Conservation (phyloP, 2,797 vertebrate species). For the Sebastes flavidus region DNA sequence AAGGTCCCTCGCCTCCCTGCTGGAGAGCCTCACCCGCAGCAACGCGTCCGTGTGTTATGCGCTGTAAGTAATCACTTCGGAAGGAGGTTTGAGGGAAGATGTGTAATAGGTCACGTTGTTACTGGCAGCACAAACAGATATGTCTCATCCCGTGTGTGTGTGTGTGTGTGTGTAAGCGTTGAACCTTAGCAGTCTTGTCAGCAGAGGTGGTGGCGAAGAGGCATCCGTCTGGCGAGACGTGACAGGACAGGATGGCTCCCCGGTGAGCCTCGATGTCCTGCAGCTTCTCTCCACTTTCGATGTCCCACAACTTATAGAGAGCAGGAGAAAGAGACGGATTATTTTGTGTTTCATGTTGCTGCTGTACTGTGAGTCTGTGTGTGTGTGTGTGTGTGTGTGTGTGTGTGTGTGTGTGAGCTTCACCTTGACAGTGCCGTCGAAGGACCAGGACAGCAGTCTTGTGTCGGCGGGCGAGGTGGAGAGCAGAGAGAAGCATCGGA, state of each 20-base stretch:
- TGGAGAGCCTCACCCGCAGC: constrained; percentile 1
- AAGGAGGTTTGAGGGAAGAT: constrained; percentile 31
- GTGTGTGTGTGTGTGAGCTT: constrained; percentile 11
- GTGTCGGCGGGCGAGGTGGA: constrained; percentile 61
- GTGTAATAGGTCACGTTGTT: constrained; percentile 49
- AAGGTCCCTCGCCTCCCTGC: constrained; percentile 9
- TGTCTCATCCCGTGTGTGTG: constrained; percentile 14
- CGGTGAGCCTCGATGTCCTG: constrained; percentile 87
- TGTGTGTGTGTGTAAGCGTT: constrained; percentile 1
- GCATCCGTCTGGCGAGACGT: constrained; percentile 85
- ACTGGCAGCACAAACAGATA: constrained; percentile 35
- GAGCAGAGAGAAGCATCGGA: constrained; percentile 89
- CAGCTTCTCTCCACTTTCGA: constrained; percentile 81
- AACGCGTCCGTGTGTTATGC: not conserved
- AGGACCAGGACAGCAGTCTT: constrained; percentile 91
- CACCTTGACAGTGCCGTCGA: constrained; percentile 94
- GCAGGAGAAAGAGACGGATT: not conserved
- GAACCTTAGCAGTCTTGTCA: constrained; percentile 94
- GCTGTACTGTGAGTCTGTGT: not conserved
- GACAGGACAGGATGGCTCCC: constrained; percentile 90
- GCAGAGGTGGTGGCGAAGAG: constrained; percentile 91
- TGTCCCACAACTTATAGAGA: constrained; percentile 87
- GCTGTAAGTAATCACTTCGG: constrained; percentile 24
- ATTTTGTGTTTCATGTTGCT: not conserved
- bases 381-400: not conserved